phyloP scores from a whole-genome alignment of 2,113 vertebrate species.

The Tiliqua scincoides region DNA sequence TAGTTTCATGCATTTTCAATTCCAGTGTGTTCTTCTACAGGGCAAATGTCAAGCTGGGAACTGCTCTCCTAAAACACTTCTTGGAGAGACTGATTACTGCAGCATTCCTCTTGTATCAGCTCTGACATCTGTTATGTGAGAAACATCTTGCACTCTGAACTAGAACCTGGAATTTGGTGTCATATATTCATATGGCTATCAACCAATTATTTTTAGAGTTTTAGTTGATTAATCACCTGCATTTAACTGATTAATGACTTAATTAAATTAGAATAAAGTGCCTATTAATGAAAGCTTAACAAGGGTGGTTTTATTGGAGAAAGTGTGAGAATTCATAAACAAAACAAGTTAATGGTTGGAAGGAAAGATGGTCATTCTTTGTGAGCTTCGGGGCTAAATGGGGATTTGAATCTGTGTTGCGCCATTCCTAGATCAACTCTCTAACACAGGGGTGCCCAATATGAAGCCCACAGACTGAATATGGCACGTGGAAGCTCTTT shows the following conservation, averaged over 20 bases:
- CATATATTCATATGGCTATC: neutral
- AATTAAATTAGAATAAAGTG: neutral
- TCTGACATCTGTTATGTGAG: constrained; percentile 54
- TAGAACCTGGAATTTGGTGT: constrained; percentile 58
- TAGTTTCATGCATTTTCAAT: neutral
- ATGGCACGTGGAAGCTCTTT: too few species aligned
- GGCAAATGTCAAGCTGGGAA: neutral
- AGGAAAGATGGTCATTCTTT: neutral
- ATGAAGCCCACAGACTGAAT: too few species aligned
- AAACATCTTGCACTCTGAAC: constrained; percentile 43
- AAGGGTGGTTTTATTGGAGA: neutral
- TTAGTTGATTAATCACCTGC: neutral
- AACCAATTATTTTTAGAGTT: neutral
- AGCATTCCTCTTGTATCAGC: neutral
- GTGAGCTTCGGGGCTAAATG: neutral
- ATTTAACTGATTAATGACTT: neutral
- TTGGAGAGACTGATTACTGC: neutral
- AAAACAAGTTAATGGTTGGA: neutral
- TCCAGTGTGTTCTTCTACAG: neutral
- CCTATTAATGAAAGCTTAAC: neutral
- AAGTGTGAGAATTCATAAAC: neutral
- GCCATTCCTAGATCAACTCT: too few species aligned
- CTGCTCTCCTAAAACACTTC: neutral
- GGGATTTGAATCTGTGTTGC: too few species aligned
- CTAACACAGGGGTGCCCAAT: too few species aligned